phyloP scores from a whole-genome alignment of 2,797 vertebrate species.

The Enteromius unitaeniatus region DNA sequence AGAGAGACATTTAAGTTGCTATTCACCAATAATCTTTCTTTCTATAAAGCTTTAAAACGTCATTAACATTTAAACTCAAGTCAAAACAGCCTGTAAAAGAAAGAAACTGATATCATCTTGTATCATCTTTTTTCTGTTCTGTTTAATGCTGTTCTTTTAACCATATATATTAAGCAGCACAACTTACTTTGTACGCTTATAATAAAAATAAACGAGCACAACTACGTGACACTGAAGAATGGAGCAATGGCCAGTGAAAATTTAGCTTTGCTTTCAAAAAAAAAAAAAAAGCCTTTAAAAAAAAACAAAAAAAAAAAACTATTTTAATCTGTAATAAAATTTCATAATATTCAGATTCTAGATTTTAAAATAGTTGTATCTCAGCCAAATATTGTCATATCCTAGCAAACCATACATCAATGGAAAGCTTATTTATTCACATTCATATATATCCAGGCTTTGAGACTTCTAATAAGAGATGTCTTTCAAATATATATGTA shows the following conservation, averaged over 20 bases:
- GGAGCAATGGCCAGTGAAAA: not conserved
- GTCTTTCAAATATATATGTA: not conserved
- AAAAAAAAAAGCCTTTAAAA: not conserved
- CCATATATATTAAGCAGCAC: not conserved
- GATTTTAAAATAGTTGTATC: too few species aligned
- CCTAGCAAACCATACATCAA: too few species aligned
- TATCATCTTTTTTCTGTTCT: not conserved
- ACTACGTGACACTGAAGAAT: not conserved
- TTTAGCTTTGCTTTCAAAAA: not conserved
- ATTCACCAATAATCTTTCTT: not conserved
- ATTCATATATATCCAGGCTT: not conserved
- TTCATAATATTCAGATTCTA: not conserved
- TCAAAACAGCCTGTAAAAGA: not conserved
- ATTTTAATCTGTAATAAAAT: not conserved
- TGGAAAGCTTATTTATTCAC: too few species aligned
- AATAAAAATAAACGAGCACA: not conserved
- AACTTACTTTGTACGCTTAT: not conserved
- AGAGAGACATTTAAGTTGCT: not conserved
- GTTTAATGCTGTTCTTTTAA: not conserved
- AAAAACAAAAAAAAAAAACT: not conserved
- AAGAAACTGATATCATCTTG: not conserved
- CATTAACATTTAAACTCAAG: slow-evolving; percentile 11
- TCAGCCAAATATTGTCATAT: too few species aligned
- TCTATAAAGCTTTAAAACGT: slow-evolving; percentile 3
- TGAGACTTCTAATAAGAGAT: not conserved